These are phyloP conservation scores for Hemistola chrysoprasaria DNA, from an alignment of 2,888 invertebrate genomes.

Conservation along the genomic window DNA sequence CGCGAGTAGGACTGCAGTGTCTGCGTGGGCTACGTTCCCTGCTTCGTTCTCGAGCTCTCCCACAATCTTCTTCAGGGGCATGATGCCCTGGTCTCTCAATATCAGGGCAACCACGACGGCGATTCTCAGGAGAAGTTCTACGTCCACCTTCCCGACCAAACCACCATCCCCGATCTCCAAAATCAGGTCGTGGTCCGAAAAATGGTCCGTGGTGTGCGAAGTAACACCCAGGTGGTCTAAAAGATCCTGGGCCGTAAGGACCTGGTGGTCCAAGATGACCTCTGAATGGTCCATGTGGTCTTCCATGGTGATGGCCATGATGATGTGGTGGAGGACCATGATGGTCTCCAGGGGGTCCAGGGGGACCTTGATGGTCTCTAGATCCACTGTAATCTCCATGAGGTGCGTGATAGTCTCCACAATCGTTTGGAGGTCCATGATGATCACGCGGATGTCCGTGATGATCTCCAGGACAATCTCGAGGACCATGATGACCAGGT, in stretches of 20 bases:
- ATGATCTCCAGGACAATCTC: constrained; percentile 1
- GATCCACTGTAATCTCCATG: too few species aligned
- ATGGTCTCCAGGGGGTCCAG: constrained; percentile 1
- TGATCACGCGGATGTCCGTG: not conserved
- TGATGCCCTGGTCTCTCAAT: constrained; percentile 2
- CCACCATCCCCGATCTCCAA: constrained; percentile 1
- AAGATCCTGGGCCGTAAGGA: constrained; percentile 1
- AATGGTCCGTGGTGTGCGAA: not conserved
- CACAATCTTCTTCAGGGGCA: constrained; percentile 1
- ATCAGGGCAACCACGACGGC: not conserved
- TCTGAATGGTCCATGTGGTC: not conserved
- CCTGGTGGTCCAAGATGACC: not conserved
- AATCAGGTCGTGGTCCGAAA: not conserved
- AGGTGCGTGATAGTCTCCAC: too few species aligned
- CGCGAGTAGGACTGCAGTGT: too few species aligned
- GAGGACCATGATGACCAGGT: not conserved
- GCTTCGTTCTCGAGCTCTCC: not conserved
- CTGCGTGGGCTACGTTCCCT: too few species aligned
- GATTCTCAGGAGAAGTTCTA: constrained; percentile 1
- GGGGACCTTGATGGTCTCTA: too few species aligned
- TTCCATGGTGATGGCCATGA: constrained; percentile 1
- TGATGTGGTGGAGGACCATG: constrained; percentile 5
- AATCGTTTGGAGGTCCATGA: too few species aligned
- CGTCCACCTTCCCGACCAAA: constrained; percentile 5
- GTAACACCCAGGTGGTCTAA: not conserved